Evolutionary conservation across 2,797 vertebrate species (phyloP).

Genomic region (Lophotriccus pileatus): DNA sequence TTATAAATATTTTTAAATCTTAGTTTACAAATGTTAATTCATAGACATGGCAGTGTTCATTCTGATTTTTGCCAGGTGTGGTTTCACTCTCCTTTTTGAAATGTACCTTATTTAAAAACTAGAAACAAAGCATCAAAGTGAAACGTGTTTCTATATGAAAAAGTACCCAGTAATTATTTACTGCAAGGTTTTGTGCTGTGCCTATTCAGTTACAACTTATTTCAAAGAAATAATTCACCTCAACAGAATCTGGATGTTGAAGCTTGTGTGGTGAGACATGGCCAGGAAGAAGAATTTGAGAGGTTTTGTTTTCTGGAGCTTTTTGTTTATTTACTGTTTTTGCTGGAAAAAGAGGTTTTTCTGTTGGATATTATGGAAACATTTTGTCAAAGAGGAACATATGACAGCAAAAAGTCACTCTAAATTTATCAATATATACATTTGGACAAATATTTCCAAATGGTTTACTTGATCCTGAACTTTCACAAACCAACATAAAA

Average conservation of each 20-base stretch:
- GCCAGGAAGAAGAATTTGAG: neutral
- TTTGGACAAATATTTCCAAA: slow-evolving; percentile 50
- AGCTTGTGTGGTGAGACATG: neutral
- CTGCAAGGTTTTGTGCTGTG: neutral
- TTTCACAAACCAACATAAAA: slow-evolving; percentile 20
- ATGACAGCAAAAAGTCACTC: slow-evolving; percentile 20
- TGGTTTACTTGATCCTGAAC: slow-evolving; percentile 9
- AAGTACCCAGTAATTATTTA: neutral
- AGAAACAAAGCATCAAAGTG: neutral
- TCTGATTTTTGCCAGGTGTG: neutral
- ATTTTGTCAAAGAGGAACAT: slow-evolving; percentile 22
- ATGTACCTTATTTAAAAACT: neutral
- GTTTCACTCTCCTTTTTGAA: neutral
- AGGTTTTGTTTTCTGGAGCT: neutral
- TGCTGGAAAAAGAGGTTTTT: neutral
- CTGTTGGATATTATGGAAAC: slow-evolving; percentile 20
- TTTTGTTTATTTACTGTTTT: slow-evolving; percentile 32
- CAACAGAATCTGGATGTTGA: neutral
- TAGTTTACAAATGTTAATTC: neutral
- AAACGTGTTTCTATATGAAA: neutral
- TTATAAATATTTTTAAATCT: neutral
- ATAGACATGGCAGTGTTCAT: neutral
- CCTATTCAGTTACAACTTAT: neutral
- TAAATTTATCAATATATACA: slow-evolving; percentile 45
- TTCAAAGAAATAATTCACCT: neutral